A percentile compares a stretch with the other conserved stretches of the same genome.
Evolutionary conservation across 2,888 invertebrate species (phyloP).

Genomic region (Callinectes sapidus): DNA sequence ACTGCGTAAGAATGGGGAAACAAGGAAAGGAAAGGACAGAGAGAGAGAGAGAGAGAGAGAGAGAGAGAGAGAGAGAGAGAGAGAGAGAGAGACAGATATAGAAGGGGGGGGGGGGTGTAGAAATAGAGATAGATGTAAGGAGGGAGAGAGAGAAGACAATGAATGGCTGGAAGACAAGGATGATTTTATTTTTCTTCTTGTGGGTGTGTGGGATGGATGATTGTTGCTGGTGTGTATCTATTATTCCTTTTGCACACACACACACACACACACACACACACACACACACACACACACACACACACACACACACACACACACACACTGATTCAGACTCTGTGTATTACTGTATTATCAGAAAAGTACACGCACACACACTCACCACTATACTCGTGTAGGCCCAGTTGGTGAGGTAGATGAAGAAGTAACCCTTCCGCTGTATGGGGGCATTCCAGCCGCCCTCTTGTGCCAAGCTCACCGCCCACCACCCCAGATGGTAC

Average conservation of each 20-base stretch:
- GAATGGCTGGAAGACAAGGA: not conserved
- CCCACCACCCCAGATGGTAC: conserved; percentile 63
- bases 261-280: not conserved
- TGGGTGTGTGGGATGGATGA: not conserved
- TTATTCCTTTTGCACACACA: not conserved
- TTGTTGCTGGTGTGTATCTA: not conserved
- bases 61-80: not conserved
- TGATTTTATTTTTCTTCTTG: not conserved
- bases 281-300: conserved; percentile 34
- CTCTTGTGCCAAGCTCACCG: conserved; percentile 42
- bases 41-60: not conserved
- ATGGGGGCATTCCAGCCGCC: conserved; percentile 43
- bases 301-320: conserved; percentile 34
- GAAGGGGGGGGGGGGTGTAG: not conserved
- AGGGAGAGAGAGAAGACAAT: not conserved
- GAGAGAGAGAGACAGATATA: not conserved
- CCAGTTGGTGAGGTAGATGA: conserved; percentile 68
- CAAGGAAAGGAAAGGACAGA: not conserved
- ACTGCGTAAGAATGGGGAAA: not conserved
- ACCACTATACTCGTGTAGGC: conserved; percentile 57
- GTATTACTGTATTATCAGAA: too few species aligned
- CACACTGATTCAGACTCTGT: not conserved
- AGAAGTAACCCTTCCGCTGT: conserved; percentile 51
- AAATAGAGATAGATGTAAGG: not conserved
- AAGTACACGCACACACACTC: not conserved